These are phyloP conservation scores for Disparrhopalites patrizii DNA, from an alignment of 2,888 invertebrate species.

Conservation along the genomic window DNA sequence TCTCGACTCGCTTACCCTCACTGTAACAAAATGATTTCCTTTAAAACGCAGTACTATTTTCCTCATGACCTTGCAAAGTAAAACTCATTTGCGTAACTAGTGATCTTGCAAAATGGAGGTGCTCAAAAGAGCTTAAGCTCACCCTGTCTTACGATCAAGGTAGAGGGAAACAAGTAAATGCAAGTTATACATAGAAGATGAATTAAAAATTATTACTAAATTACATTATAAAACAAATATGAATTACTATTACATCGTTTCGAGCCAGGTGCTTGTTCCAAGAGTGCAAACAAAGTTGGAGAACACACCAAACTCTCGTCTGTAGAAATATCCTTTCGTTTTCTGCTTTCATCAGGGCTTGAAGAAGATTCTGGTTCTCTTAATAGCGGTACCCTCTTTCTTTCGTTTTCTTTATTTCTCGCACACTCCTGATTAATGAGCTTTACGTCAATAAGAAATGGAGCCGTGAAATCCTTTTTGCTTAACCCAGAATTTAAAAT, in stretches of 20 bases:
- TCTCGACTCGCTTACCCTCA: background rate
- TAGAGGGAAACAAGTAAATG: background rate
- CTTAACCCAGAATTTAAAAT: conserved; percentile 20
- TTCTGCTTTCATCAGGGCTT: background rate
- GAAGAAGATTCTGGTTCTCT: background rate
- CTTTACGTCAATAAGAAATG: conserved; percentile 25
- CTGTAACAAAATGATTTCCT: background rate
- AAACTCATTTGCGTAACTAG: no score
- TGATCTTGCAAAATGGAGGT: no score
- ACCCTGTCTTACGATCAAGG: no score
- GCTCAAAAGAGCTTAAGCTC: no score
- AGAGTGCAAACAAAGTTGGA: conserved; percentile 14
- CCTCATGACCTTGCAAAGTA: background rate
- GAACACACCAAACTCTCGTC: background rate
- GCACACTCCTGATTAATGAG: conserved; percentile 15
- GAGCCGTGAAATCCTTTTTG: conserved; percentile 25
- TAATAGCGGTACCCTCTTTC: no score
- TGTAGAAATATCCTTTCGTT: background rate
- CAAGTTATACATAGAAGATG: background rate
- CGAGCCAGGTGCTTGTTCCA: conserved; percentile 8
- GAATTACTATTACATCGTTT: conserved; percentile 9
- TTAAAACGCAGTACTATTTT: background rate
- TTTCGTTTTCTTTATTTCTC: background rate
- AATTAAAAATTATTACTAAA: background rate
- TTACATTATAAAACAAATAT: background rate